Base-by-base conservation (phyloP, 2,113 vertebrate genomes). In the Platysternon megacephalum region DNA sequence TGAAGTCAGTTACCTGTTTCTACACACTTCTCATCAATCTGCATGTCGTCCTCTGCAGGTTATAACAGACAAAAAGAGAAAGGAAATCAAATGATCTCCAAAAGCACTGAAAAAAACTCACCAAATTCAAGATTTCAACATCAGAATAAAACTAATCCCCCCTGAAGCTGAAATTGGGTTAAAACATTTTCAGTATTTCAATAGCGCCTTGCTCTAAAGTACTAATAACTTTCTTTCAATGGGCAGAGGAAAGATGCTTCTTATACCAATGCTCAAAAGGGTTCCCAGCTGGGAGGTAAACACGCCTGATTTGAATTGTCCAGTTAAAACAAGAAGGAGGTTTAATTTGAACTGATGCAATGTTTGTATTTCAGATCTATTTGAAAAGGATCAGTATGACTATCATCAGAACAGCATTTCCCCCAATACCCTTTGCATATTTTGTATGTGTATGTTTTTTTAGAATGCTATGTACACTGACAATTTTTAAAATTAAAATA, bases 21-120 rank as follows among this genome's bases (percentile, higher is more conserved):
- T 42, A 99, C 98, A 96, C 98, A 99, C 95, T 98, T 99, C 58
- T 99, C 99, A 10, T 99, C 99, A 72, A 99, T 99, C 85, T 98
- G 98, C 97, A 99, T 95, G 97, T 99, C 99, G 12, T 99, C 99
- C 28, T 99, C 99, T 99, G 95, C 39, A 92, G 79, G 91, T 79
- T 78, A 98, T 94, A 35, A 97, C 1, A 97, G 88, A 39, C 26
- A 8, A 6, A 72, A 76, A 79, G n/a, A 87, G 55, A 49, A 56
- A 35, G 85, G 58, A 85, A 72, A 9, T 85, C 1, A 88, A 65
- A 51, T 74, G 86, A 92, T 58, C 90, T 19, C 88, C 56, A 58
- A 85, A 88, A 80, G 12, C 32, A 89, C 46, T 79, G 17, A 82
- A 39, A 78, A 6, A 42, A 84, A 2, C 24, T 65, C 91, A 89